phyloP scores from a whole-genome alignment of 2,888 invertebrate species.

The Sussaba pulchella region DNA sequence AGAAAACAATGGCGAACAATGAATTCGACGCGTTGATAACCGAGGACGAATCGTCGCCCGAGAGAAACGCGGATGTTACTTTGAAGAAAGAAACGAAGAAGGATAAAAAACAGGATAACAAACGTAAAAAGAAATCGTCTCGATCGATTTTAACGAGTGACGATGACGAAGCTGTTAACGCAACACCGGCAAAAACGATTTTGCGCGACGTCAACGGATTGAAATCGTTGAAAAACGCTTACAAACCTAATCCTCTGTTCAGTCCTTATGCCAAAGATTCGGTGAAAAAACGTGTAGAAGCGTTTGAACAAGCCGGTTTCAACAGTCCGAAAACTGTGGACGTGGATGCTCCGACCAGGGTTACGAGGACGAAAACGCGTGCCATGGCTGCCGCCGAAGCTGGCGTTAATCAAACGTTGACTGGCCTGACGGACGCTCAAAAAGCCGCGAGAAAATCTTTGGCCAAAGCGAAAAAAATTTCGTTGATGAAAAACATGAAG shows the following conservation, averaged over 20 bases:
- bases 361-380: conserved; percentile 86
- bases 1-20: conserved; percentile 63
- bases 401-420: conserved; percentile 54
- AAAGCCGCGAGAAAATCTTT: conserved; percentile 80
- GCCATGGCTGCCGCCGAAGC: conserved; percentile 84
- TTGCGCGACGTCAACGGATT: conserved; percentile 56
- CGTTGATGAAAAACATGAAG: conserved; percentile 75
- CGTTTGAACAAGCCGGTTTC: conserved; percentile 86
- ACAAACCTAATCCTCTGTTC: conserved; percentile 82
- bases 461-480: conserved; percentile 79
- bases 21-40: conserved; percentile 77
- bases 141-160: conserved; percentile 68
- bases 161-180: conserved; percentile 74
- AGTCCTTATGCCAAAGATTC: conserved; percentile 87
- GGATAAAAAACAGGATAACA: conserved; percentile 39
- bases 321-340: conserved; percentile 78
- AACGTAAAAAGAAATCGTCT: conserved; percentile 48
- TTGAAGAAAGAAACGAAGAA: conserved; percentile 31
- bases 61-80: conserved; percentile 62
- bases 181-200: conserved; percentile 71
- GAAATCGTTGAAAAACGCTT: conserved; percentile 73
- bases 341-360: conserved; percentile 80
- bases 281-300: conserved; percentile 87
- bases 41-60: conserved; percentile 81
- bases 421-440: conserved; percentile 74